phyloP scores from a whole-genome alignment of 2,888 invertebrate species.

The Dynastes maya region DNA sequence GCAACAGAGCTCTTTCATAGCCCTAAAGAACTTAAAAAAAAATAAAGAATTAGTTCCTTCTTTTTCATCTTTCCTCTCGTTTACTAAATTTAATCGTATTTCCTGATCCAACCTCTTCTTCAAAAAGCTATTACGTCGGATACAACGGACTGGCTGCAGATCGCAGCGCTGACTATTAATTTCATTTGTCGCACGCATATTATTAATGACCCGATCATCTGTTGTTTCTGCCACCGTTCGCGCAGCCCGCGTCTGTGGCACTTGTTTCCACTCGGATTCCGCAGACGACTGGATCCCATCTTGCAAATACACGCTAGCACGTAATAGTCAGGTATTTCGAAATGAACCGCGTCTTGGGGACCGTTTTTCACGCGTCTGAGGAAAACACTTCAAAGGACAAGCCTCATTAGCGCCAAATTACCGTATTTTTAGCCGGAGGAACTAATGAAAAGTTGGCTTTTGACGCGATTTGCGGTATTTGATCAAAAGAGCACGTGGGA shows the following conservation, averaged over 20 bases:
- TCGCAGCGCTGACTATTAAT: constrained; percentile 29
- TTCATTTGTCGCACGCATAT: constrained; percentile 29
- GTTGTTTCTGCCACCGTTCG: constrained; percentile 12
- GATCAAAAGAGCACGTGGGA: too few relatives aligned
- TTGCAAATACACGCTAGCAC: background rate
- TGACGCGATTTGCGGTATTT: background rate
- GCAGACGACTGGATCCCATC: background rate
- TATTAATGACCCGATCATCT: constrained; percentile 35
- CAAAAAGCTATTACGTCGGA: too few relatives aligned
- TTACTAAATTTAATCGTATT: too few relatives aligned
- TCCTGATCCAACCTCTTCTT: too few relatives aligned
- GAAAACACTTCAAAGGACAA: background rate
- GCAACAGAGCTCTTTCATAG: too few relatives aligned
- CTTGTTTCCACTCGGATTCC: background rate
- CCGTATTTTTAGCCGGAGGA: background rate
- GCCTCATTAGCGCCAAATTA: constrained; percentile 8
- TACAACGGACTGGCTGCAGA: too few relatives aligned
- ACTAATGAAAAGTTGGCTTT: constrained; percentile 7
- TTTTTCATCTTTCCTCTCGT: too few relatives aligned
- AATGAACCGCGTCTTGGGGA: background rate
- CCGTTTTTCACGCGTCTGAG: constrained; percentile 5
- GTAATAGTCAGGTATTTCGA: background rate
- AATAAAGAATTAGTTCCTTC: too few relatives aligned
- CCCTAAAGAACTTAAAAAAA: too few relatives aligned
- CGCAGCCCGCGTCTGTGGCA: background rate